phyloP scores from a whole-genome alignment of 2,797 vertebrate genomes.

The Enteromius fasciolatus region DNA sequence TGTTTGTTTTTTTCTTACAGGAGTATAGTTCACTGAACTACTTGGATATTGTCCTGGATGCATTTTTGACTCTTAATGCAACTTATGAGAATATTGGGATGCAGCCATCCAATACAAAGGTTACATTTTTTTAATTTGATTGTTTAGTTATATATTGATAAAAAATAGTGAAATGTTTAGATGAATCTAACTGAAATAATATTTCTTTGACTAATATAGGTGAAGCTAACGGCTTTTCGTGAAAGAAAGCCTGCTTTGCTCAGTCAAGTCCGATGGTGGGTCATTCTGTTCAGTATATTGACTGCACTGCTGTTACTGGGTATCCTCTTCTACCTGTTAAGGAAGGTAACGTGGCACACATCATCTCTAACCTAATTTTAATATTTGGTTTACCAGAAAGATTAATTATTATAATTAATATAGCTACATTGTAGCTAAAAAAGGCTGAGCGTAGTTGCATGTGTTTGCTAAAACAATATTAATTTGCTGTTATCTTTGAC shows the following conservation, averaged over 20 bases:
- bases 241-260: slow-evolving; percentile 79
- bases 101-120: slow-evolving; percentile 79
- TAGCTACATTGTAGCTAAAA: background rate
- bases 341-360: slow-evolving; percentile 82
- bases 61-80: slow-evolving; percentile 79
- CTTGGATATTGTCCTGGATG: slow-evolving; percentile 83
- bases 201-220: slow-evolving; percentile 69
- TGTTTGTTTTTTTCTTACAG: slow-evolving; percentile 66
- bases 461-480: background rate
- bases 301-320: slow-evolving; percentile 84
- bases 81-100: slow-evolving; percentile 84
- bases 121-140: slow-evolving; percentile 56
- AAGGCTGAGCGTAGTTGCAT: background rate
- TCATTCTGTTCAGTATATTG: slow-evolving; percentile 85
- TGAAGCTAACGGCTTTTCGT: slow-evolving; percentile 88
- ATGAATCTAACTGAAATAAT: background rate
- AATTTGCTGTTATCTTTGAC: slow-evolving; percentile 1
- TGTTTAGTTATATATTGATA: background rate
- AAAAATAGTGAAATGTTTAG: background rate
- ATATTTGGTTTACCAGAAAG: background rate
- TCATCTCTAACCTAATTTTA: background rate
- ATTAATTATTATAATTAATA: background rate
- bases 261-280: slow-evolving; percentile 88
- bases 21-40: slow-evolving; percentile 90
- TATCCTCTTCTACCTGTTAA: slow-evolving; percentile 81